Evolutionary conservation across 2,113 vertebrate species (phyloP).

Genomic region (Isichthys henryi): DNA sequence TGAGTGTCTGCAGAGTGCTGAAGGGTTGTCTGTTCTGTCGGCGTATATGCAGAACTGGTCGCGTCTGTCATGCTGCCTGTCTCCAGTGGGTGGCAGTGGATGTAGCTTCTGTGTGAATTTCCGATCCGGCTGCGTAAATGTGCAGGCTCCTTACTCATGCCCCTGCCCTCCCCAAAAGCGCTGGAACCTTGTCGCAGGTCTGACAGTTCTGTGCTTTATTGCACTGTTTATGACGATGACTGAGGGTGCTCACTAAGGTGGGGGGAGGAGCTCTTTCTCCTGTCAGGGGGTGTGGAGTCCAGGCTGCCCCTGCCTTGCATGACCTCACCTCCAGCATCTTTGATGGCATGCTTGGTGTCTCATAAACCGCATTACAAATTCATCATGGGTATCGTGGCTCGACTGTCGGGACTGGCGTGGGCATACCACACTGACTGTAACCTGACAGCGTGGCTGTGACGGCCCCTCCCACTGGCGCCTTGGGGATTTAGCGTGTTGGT

Average conservation of each 20-base stretch:
- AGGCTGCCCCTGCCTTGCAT: background rate
- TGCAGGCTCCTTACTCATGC: background rate
- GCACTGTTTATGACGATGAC: background rate
- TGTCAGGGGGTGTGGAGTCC: background rate
- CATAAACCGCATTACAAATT: background rate
- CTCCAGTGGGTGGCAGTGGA: background rate
- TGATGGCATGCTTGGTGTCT: background rate
- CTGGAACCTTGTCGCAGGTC: background rate
- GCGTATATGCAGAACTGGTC: background rate
- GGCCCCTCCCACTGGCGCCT: background rate
- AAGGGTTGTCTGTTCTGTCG: background rate
- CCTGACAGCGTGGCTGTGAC: background rate
- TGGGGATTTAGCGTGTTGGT: background rate
- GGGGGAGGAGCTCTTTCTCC: background rate
- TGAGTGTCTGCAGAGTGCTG: background rate
- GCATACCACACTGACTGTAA: background rate
- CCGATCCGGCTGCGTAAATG: background rate
- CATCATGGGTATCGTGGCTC: background rate
- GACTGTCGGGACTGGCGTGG: background rate
- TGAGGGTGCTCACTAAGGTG: background rate
- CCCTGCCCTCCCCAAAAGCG: background rate
- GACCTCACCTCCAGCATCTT: background rate
- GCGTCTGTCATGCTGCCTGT: background rate
- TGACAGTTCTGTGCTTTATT: background rate
- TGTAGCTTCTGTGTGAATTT: background rate